Evolutionary conservation across 1,140 invertebrate species (phyloP), one percentile per base, ranked within the genome.

Genomic region (Helicoverpa zea): DNA sequence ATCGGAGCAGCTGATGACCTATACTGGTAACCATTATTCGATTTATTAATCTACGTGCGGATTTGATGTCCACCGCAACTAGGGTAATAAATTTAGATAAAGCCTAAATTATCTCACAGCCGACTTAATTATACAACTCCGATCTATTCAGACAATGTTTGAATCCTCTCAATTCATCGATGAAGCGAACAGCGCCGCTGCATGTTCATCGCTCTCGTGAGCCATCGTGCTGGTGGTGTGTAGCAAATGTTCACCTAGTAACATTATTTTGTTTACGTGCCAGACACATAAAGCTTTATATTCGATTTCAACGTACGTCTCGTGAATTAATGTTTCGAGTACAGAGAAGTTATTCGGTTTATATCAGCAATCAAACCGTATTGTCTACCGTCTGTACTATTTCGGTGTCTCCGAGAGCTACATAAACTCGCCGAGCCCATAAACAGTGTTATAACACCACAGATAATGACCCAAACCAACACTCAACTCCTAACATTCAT

Each of bases 351-450:
- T 30, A 52, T 72, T 72, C 23, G 18, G 18, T 54, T 72, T 72
- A 72, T 54, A 54, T 72, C 68, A 54, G 49, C 68, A 72, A 54
- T 72, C 23, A 72, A 72, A 29, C 49, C 23, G 49, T 72, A 72
- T 52, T 72, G 68, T 72, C 68, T 72, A 52, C 18, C 49, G 18
- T 68, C 11, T 51, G 64, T 11, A 49, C 11, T 14, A 54, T 5
- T n/a, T 18, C 2, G 7, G 66, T 49, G 63, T 16, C 66, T 52
- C 66, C 66, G 11, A 49, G 16, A 49, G 64, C 64, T 23, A 68
- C 43, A 68, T 68, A 13, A 68, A 68, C 43, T 66, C 64, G 64
- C n/a, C 64, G 43, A 49, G 64, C 43, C 16, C 64, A 68, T 49
- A 68, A 68, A 68, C 64, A 68, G 13, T 68, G 64, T 68, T 16